Evolutionary conservation across 2,888 invertebrate species (phyloP).

Genomic region (Micoletzkya japonica): DNA sequence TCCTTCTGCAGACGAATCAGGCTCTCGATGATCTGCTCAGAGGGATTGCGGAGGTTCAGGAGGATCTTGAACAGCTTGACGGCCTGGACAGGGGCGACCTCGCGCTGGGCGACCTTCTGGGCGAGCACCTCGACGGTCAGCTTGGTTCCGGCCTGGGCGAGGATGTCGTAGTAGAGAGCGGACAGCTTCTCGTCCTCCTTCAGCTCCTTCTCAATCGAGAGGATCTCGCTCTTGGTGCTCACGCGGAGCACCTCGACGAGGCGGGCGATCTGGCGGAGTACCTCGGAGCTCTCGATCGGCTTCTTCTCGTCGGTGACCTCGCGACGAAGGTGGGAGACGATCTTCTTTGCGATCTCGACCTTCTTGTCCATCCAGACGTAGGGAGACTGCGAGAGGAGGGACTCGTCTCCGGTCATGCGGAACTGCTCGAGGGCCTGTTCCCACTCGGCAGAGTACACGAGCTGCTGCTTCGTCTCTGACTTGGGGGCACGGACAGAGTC

Average conservation of each 20-base stretch:
- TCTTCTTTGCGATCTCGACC: slow-evolving; percentile 38
- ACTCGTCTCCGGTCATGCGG: slow-evolving; percentile 47
- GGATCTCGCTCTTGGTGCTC: slow-evolving; percentile 43
- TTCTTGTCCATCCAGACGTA: slow-evolving; percentile 40
- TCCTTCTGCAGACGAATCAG: slow-evolving; percentile 32
- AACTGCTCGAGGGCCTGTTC: slow-evolving; percentile 44
- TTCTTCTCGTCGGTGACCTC: slow-evolving; percentile 14
- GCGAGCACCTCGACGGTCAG: slow-evolving; percentile 38
- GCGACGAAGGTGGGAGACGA: slow-evolving; percentile 34
- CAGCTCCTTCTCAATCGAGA: slow-evolving; percentile 39
- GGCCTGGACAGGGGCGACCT: slow-evolving; percentile 27
- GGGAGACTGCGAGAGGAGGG: slow-evolving; percentile 37
- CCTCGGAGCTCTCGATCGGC: slow-evolving; percentile 34
- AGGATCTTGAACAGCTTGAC: slow-evolving; percentile 30
- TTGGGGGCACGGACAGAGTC: slow-evolving; percentile 35
- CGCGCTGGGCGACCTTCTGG: slow-evolving; percentile 33
- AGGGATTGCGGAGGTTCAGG: slow-evolving; percentile 32
- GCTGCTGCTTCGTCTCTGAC: slow-evolving; percentile 35
- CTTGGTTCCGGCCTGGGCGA: slow-evolving; percentile 52
- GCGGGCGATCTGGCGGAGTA: slow-evolving; percentile 40
- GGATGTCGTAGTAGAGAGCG: slow-evolving; percentile 48
- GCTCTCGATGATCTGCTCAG: slow-evolving; percentile 29
- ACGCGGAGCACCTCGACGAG: slow-evolving; percentile 53
- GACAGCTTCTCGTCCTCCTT: slow-evolving; percentile 35
- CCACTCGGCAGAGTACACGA: slow-evolving; percentile 42